phyloP scores from a whole-genome alignment of 2,888 invertebrate species.

The Conomelus anceps region DNA sequence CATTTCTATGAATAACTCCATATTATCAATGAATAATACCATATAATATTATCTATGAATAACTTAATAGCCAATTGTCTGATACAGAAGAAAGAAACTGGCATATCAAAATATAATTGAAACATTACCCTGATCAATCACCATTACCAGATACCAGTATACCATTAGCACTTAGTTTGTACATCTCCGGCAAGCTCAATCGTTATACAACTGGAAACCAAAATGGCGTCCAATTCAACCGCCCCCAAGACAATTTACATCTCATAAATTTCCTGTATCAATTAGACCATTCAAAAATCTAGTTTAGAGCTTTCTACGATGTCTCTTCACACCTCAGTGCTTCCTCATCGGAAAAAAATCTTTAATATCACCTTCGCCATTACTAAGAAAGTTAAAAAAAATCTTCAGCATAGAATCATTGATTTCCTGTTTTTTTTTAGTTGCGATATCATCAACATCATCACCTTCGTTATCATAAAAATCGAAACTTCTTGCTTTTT shows the following conservation, averaged over 20 bases:
- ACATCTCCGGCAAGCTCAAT: too few relatives aligned
- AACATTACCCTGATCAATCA: background rate
- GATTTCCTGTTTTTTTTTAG: background rate
- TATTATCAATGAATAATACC: too few relatives aligned
- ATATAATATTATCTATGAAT: too few relatives aligned
- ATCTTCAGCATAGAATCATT: background rate
- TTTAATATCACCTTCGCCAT: too few relatives aligned
- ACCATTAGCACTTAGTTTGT: background rate
- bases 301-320: background rate
- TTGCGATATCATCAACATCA: background rate
- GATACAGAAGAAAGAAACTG: too few relatives aligned
- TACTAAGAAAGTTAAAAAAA: too few relatives aligned
- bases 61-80: too few relatives aligned
- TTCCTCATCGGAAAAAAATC: too few relatives aligned
- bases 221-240: background rate
- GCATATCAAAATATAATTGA: too few relatives aligned
- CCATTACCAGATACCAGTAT: too few relatives aligned
- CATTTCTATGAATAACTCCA: too few relatives aligned
- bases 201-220: background rate
- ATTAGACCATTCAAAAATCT: background rate
- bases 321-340: background rate
- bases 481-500: background rate
- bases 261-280: background rate
- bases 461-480: background rate
- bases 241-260: background rate